Evolutionary conservation across 2,113 vertebrate species (phyloP), one percentile per base, ranked within the genome.

Genomic region (Austrofundulus limnaeus): DNA sequence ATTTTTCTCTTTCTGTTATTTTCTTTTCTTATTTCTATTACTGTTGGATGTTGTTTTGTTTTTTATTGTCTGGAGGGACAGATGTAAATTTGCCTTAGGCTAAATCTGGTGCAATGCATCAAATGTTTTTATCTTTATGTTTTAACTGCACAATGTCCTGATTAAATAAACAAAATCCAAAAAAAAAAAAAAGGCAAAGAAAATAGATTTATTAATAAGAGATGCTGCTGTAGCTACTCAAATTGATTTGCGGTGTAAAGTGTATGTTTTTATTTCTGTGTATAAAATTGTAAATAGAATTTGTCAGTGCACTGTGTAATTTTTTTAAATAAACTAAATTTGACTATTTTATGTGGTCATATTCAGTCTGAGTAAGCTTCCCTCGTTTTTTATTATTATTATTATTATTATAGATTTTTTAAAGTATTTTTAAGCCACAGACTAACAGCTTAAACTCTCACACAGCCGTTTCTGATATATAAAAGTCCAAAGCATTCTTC

Each of bases 241-340:
- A 34, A 48, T 61, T 28, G 53, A 55, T 41, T 51, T 24, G 66
- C 66, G 72, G 20, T 74, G 39, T 69, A 66, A 69, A 85, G 68
- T 55, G 25, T 39, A 42, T n/a, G 42, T 71, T 74, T 56, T 2
- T 63, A 65, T 65, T 55, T 23, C 16, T 52, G 38, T 85, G 72
- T 92, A 84, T 37, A 79, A 73, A 87, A 34, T 25, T 88, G 78
- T 87, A 79, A 78, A 90, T 81, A 82, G 2, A 13, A 11, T 43
- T 28, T 65, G 5, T 64, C 64, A 38, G 34, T 67, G 2, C 61
- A 57, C 38, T 48, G 46, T 77, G 49, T 72, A 72, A 11, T 41
- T 73, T 80, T 69, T 59, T 79, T 69, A 53, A 88, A 83, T 88
- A 85, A 88, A 89, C 54, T 46, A 72, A 77, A 58, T 31, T 12